Percentiles rank a stretch among this genome's conserved stretches.
These are phyloP conservation scores for Myzus persicae DNA, from an alignment of 1,140 invertebrate species.

Conservation along the genomic window DNA sequence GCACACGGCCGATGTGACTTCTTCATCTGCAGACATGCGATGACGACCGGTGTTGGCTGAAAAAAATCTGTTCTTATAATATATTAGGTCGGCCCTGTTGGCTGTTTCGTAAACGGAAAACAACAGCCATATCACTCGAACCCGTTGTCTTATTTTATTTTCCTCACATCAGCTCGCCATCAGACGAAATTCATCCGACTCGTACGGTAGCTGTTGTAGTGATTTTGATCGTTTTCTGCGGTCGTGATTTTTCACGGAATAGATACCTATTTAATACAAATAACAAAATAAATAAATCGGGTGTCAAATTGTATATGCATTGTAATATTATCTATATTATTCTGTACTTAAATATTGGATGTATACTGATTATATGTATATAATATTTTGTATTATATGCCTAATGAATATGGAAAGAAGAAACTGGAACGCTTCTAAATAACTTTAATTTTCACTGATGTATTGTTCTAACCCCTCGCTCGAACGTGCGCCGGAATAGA, in stretches of 20 bases:
- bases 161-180: background rate
- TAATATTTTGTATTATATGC: background rate
- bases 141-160: background rate
- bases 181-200: background rate
- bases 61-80: background rate
- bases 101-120: background rate
- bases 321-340: background rate
- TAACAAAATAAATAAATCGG: background rate
- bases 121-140: background rate
- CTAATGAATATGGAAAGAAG: background rate
- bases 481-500: background rate
- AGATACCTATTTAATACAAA: no score
- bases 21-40: background rate
- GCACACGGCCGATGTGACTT: background rate
- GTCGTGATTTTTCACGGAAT: background rate
- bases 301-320: background rate
- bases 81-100: no score
- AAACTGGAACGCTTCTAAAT: background rate
- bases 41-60: background rate
- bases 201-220: background rate
- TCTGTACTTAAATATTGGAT: background rate
- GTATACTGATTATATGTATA: background rate
- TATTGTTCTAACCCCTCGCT: background rate
- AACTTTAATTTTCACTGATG: background rate
- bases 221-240: background rate